phyloP scores from a whole-genome alignment of 2,797 vertebrate genomes.

The Oreortyx pictus region DNA sequence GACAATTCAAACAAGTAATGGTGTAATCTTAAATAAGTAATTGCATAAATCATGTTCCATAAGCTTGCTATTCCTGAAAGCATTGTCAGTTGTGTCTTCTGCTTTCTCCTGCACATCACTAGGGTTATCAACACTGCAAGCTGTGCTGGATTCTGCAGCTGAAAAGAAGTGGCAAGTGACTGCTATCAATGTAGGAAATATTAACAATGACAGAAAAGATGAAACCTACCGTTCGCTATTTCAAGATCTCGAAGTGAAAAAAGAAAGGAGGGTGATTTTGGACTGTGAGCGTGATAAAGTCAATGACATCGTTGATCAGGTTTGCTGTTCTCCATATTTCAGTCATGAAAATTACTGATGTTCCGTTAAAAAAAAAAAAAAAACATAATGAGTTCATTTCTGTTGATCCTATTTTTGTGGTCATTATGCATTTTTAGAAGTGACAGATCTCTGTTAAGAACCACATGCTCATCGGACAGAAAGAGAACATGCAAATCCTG shows the following conservation, averaged over 20 bases:
- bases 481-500: neutral
- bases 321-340: slow-evolving; percentile 71
- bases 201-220: slow-evolving; percentile 98
- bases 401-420: neutral
- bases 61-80: neutral
- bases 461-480: neutral
- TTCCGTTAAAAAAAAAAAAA: neutral
- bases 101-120: slow-evolving; percentile 30
- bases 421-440: slow-evolving; percentile 20
- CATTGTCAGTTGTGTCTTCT: neutral
- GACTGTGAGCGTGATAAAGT: slow-evolving; percentile 99
- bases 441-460: neutral
- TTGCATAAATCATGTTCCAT: neutral
- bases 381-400: neutral
- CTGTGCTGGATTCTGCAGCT: slow-evolving; percentile 95
- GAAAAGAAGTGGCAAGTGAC: slow-evolving; percentile 99
- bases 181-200: slow-evolving; percentile 98
- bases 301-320: slow-evolving; percentile 99
- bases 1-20: neutral
- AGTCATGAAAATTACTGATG: neutral
- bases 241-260: slow-evolving; percentile 97
- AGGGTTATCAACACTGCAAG: slow-evolving; percentile 96
- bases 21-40: neutral
- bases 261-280: slow-evolving; percentile 95
- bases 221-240: slow-evolving; percentile 97